Evolutionary conservation across 2,888 invertebrate genomes (phyloP).

Genomic region (Eilema caniola): DNA sequence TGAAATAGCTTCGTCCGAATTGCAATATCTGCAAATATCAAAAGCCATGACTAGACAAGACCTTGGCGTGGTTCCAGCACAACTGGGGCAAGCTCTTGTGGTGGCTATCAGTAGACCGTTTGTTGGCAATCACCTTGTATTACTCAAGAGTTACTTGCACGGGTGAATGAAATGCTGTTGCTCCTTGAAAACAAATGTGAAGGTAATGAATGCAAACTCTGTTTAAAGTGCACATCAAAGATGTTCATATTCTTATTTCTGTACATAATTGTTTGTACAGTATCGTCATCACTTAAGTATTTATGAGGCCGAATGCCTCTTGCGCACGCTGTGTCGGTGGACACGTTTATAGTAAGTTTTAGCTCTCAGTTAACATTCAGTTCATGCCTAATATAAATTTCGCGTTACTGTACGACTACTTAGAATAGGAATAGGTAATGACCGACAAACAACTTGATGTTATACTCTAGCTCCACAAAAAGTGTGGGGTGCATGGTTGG

Average conservation of each 20-base stretch:
- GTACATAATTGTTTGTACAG: slow-evolving; percentile 30
- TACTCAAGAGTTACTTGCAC: slow-evolving; percentile 47
- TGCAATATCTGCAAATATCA: slow-evolving; percentile 62
- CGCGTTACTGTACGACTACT: background rate
- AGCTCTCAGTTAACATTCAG: background rate
- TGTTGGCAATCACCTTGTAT: slow-evolving; percentile 78
- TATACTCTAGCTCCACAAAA: too few species aligned
- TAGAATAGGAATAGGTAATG: background rate
- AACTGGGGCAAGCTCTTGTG: slow-evolving; percentile 76
- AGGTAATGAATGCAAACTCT: slow-evolving; percentile 40
- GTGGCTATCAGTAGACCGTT: slow-evolving; percentile 76
- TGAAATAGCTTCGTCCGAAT: slow-evolving; percentile 51
- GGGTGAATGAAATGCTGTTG: slow-evolving; percentile 51
- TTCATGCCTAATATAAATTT: background rate
- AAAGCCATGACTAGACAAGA: slow-evolving; percentile 66
- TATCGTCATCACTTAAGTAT: slow-evolving; percentile 43
- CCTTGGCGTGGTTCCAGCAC: slow-evolving; percentile 78
- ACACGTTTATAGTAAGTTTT: slow-evolving; percentile 11
- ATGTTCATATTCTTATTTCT: slow-evolving; percentile 37
- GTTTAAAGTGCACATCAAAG: slow-evolving; percentile 46
- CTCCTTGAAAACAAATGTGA: slow-evolving; percentile 41
- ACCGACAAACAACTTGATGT: too few species aligned
- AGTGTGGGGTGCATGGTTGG: too few species aligned
- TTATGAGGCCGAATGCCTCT: slow-evolving; percentile 26
- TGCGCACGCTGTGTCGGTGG: background rate